Base-by-base conservation (phyloP, 2,113 vertebrate genomes). In the Marcusenius ussheri region DNA sequence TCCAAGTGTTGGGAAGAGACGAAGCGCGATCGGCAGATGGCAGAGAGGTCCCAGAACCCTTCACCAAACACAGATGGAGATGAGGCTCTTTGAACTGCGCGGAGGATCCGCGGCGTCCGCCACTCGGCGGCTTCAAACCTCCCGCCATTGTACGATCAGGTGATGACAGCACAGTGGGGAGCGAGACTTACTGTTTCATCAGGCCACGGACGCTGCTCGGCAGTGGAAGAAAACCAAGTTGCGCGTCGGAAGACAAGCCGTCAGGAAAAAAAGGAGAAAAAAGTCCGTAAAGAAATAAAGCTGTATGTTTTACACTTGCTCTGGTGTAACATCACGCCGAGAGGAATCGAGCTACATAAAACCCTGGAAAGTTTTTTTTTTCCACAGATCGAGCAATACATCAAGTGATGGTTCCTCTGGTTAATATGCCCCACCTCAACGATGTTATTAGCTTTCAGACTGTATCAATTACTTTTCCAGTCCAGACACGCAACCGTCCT, bases 21-120 rank as follows among this genome's bases (percentile, higher is more conserved):
- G 96, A 97, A 97, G 96, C 95, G 94, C 95, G 97, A 96, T 97
- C 97, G 97, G 97, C 98, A 98, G 97, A 98, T 99, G 97, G 97
- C 97, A 96, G 95, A 91, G 91, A 97, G 96, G 95, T 96, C 96
- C 94, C 96, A 94, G 95, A 96, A 49, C 95, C 94, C 95, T 96
- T 97, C 95, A 95, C 96, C 96, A 97, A 97, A 97, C 95, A 96
- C 97, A 97, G 96, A 97, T 97, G 97, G 96, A 95, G 77, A 56
- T 93, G 93, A 93, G 95, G 94, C 95, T 95, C 95, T 95, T 97
- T 96, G 95, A 97, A 96, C 96, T 96, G 58, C 42, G 21, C 42
- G 2, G 45, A 66, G 66, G 56, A 46, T 46, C 53, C 88, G 15
- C 27, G 5, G 47, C 66, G 45, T 13, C 66, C 85, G 70, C 70